Percentiles rank a stretch among this genome's conserved stretches.
phyloP scores from a whole-genome alignment of 1,140 invertebrate genomes.

The Pinna nobilis region DNA sequence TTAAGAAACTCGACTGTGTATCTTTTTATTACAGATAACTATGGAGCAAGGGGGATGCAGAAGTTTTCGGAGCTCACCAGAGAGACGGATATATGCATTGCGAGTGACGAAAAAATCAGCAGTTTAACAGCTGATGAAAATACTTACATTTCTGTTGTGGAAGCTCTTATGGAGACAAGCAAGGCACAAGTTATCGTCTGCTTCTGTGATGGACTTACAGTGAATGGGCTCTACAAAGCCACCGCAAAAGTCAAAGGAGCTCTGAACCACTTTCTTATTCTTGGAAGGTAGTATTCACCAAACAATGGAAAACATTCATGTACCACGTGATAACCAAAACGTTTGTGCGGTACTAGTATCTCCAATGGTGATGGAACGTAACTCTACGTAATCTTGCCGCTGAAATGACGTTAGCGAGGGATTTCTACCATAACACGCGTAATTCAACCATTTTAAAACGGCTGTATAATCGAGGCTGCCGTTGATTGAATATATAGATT shows the following conservation, averaged over 20 bases:
- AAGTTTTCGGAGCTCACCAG: slow-evolving; percentile 83
- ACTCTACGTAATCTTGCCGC: too few species aligned
- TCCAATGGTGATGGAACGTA: too few species aligned
- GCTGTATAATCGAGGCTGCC: too few species aligned
- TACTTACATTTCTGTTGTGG: slow-evolving; percentile 79
- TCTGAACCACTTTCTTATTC: slow-evolving; percentile 81
- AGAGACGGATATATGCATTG: slow-evolving; percentile 83
- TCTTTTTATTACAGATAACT: slow-evolving; percentile 81
- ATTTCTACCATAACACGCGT: too few species aligned
- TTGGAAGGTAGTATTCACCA: slow-evolving; percentile 79
- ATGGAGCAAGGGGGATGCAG: slow-evolving; percentile 88
- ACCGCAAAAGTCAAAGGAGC: slow-evolving; percentile 78
- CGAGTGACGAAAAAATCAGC: slow-evolving; percentile 80
- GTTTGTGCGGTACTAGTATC: too few species aligned
- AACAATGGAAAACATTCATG: too few species aligned
- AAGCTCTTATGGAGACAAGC: slow-evolving; percentile 78
- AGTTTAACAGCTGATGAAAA: slow-evolving; percentile 79
- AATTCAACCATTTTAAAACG: too few species aligned
- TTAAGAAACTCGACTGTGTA: too few species aligned
- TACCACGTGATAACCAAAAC: too few species aligned
- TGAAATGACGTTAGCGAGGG: too few species aligned
- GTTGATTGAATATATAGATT: too few species aligned
- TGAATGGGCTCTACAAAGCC: slow-evolving; percentile 82
- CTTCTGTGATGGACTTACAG: slow-evolving; percentile 88
- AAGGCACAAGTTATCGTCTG: slow-evolving; percentile 85